These are phyloP conservation scores for Pituophis catenifer DNA, from an alignment of 2,113 vertebrate genomes.

Conservation along the genomic window DNA sequence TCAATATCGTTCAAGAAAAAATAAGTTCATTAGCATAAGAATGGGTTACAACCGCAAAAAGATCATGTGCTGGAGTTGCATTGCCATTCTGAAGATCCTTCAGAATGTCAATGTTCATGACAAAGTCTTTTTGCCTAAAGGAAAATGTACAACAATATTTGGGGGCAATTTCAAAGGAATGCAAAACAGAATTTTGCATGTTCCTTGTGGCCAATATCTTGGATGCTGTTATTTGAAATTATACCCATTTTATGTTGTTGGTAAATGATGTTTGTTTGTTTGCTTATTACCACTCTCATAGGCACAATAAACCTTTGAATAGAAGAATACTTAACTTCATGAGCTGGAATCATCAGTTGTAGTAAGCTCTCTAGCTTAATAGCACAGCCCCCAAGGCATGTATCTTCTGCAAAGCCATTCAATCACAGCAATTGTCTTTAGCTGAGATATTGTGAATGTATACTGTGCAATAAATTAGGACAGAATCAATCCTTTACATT, in stretches of 20 bases:
- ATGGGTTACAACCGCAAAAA: not conserved
- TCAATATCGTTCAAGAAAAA: not conserved
- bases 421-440: conserved; percentile 2
- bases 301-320: not conserved
- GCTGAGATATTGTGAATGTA: not conserved
- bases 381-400: not conserved
- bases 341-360: not conserved
- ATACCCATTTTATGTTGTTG: not conserved
- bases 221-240: not conserved
- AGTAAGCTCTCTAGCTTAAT: not conserved
- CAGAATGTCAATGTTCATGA: not conserved
- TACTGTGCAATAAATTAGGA: not conserved
- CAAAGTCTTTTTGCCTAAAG: not conserved
- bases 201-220: not conserved
- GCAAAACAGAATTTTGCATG: not conserved
- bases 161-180: not conserved
- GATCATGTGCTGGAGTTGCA: not conserved
- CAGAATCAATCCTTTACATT: not conserved
- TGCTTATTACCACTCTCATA: not conserved
- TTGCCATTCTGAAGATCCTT: not conserved
- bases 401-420: not conserved
- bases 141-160: not conserved
- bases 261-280: not conserved
- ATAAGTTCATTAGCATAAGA: not conserved
- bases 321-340: not conserved